These are phyloP conservation scores for Ochropacha duplaris DNA, from an alignment of 2,888 invertebrate species.

Conservation along the genomic window DNA sequence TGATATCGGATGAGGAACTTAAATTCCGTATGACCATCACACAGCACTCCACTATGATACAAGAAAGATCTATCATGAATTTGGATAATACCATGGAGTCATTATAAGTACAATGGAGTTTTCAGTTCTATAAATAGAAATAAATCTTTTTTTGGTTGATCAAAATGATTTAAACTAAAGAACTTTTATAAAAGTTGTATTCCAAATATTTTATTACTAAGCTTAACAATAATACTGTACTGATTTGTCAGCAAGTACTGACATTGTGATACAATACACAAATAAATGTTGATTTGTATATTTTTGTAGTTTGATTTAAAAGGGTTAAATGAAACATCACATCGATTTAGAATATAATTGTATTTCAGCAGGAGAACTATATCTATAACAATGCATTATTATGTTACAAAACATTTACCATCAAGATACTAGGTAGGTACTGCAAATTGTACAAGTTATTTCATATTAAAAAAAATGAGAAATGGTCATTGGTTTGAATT, in stretches of 20 bases:
- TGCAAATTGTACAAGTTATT: too few species aligned
- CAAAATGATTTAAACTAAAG: too few species aligned
- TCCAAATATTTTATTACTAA: neutral
- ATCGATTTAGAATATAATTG: constrained; percentile 41
- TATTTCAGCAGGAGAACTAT: constrained; percentile 56
- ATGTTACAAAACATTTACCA: constrained; percentile 20
- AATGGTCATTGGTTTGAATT: too few species aligned
- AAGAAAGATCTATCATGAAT: constrained; percentile 46
- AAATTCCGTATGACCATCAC: constrained; percentile 58
- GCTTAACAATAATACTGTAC: too few species aligned
- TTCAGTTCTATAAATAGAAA: too few species aligned
- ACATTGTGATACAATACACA: constrained; percentile 24
- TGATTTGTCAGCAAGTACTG: neutral
- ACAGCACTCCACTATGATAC: constrained; percentile 64
- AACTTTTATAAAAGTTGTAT: too few species aligned
- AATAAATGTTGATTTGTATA: neutral
- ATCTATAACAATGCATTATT: constrained; percentile 47
- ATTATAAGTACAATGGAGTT: neutral
- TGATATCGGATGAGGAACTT: constrained; percentile 67
- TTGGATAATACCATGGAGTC: constrained; percentile 37
- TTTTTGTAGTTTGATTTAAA: neutral
- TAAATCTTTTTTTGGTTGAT: too few species aligned
- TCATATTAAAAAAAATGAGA: too few species aligned
- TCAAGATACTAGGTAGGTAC: constrained; percentile 31
- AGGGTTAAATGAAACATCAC: constrained; percentile 1